Evolutionary conservation across 2,797 vertebrate genomes (phyloP).

Genomic region (Eulemur coronatus): DNA sequence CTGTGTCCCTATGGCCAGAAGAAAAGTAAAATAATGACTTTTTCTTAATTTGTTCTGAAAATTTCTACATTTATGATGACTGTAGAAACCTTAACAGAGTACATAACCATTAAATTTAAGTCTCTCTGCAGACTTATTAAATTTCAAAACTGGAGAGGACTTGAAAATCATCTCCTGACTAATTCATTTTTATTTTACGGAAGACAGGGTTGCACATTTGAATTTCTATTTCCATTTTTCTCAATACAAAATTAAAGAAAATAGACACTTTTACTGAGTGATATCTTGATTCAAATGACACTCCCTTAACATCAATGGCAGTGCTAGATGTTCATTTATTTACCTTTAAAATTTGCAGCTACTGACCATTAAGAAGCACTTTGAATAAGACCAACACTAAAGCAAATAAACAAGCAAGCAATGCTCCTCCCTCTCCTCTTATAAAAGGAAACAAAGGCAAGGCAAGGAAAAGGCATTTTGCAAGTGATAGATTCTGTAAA

Average conservation of each 20-base stretch:
- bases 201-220: neutral
- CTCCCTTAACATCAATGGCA: neutral
- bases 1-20: neutral
- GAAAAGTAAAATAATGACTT: neutral
- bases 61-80: neutral
- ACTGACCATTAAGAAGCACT: neutral
- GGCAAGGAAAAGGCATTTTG: neutral
- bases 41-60: slow-evolving; percentile 12
- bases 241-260: slow-evolving; percentile 37
- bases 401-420: neutral
- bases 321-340: neutral
- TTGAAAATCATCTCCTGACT: neutral
- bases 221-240: neutral
- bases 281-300: neutral
- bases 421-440: neutral
- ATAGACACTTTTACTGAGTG: neutral
- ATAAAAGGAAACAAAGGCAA: neutral
- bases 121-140: neutral
- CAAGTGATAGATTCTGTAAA: neutral
- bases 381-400: neutral
- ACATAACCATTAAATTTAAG: neutral
- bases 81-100: neutral
- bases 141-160: neutral
- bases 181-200: slow-evolving; percentile 42
- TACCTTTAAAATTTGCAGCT: neutral